phyloP scores from a whole-genome alignment of 2,113 vertebrate genomes.

The Loxodonta africana region DNA sequence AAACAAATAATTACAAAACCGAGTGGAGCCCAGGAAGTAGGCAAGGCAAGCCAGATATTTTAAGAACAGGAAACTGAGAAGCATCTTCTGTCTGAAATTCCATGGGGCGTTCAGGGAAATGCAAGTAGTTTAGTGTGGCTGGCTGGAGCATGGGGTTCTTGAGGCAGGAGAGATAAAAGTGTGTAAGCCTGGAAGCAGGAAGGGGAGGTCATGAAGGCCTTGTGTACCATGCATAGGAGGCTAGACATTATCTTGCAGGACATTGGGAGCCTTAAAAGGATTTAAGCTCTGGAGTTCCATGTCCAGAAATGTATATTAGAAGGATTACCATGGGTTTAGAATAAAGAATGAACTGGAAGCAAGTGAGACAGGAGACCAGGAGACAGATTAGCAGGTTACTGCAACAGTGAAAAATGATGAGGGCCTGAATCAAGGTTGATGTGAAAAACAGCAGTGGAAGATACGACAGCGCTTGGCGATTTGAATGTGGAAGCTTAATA shows the following conservation, averaged over 20 bases:
- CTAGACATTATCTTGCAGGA: not conserved
- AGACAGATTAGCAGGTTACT: not conserved
- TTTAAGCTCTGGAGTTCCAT: not conserved
- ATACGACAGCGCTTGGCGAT: not conserved
- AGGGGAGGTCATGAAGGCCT: not conserved
- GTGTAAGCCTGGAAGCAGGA: not conserved
- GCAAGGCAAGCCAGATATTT: not conserved
- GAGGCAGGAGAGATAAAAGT: not conserved
- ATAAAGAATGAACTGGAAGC: not conserved
- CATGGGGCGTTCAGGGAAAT: not conserved
- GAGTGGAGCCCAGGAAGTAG: not conserved
- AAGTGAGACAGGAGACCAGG: not conserved
- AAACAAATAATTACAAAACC: not conserved
- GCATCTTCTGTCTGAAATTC: not conserved
- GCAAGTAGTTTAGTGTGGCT: not conserved
- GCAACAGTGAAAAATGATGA: not conserved
- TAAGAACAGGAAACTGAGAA: not conserved
- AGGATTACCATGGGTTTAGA: not conserved
- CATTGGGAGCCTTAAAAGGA: not conserved
- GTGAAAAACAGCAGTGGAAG: not conserved
- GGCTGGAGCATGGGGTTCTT: not conserved
- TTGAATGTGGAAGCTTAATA: not conserved
- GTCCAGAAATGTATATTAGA: not conserved
- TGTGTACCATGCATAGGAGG: not conserved
- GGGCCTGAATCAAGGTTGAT: not conserved